Conservation (phyloP, 2,113 vertebrate species). For the Prinia subflava region DNA sequence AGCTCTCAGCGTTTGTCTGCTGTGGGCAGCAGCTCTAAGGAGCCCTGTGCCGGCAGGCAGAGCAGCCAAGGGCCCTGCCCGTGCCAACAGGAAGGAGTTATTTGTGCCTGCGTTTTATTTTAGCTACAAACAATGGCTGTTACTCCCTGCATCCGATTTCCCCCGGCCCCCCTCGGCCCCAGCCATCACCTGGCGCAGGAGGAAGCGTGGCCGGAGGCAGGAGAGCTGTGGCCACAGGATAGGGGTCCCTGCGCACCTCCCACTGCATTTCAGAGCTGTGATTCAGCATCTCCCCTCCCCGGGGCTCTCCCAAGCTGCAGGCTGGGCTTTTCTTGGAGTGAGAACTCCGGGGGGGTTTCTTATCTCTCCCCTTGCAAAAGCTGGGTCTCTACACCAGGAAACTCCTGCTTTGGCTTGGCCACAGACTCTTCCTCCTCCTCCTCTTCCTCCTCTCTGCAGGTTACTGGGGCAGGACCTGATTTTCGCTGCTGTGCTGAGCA, state of each 20-base stretch:
- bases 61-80: background rate
- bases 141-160: constrained; percentile 24
- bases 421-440: background rate
- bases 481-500: background rate
- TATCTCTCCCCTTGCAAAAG: background rate
- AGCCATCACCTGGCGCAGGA: constrained; percentile 33
- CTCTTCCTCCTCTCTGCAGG: background rate
- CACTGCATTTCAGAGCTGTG: background rate
- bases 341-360: background rate
- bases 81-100: constrained; percentile 69
- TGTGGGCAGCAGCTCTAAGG: background rate
- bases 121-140: constrained; percentile 61
- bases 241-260: background rate
- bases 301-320: background rate
- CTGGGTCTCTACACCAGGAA: background rate
- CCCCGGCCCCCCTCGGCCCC: background rate
- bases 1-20: background rate
- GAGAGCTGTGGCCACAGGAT: rapidly evolving
- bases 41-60: background rate
- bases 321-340: background rate
- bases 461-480: background rate
- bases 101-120: constrained; percentile 64
- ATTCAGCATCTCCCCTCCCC: background rate
- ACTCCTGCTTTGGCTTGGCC: background rate
- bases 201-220: constrained; percentile 27